Evolutionary conservation across 2,888 invertebrate genomes (phyloP).

Genomic region (Elysia crispata): DNA sequence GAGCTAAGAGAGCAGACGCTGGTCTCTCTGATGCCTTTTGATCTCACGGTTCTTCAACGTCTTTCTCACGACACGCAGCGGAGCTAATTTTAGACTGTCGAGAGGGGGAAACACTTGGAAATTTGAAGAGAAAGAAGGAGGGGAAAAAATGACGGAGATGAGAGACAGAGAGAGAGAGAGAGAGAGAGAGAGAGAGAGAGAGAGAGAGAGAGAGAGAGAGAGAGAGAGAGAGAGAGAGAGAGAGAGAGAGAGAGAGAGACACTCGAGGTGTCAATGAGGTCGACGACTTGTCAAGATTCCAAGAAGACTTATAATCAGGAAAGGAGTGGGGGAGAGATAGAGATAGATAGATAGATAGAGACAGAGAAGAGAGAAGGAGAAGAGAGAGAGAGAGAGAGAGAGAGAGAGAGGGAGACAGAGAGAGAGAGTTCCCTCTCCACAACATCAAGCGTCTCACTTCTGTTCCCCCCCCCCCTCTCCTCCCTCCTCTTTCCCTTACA

Average conservation of each 20-base stretch:
- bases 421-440: no score
- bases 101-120: not conserved
- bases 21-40: not conserved
- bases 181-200: constrained; percentile 15
- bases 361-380: not conserved
- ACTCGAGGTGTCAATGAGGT: no score
- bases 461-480: no score
- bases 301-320: no score
- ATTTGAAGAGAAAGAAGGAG: not conserved
- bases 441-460: no score
- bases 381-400: not conserved
- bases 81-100: no score
- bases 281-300: no score
- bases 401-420: not conserved
- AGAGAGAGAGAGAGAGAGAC: constrained; percentile 19
- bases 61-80: no score
- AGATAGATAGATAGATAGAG: no score
- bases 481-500: no score
- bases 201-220: constrained; percentile 24
- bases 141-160: not conserved
- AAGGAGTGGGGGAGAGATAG: no score
- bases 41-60: no score
- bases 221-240: constrained; percentile 22
- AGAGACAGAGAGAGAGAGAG: constrained; percentile 3
- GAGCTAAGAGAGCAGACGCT: not conserved